phyloP scores from a whole-genome alignment of 2,888 invertebrate species.

The Euplagia quadripunctaria region DNA sequence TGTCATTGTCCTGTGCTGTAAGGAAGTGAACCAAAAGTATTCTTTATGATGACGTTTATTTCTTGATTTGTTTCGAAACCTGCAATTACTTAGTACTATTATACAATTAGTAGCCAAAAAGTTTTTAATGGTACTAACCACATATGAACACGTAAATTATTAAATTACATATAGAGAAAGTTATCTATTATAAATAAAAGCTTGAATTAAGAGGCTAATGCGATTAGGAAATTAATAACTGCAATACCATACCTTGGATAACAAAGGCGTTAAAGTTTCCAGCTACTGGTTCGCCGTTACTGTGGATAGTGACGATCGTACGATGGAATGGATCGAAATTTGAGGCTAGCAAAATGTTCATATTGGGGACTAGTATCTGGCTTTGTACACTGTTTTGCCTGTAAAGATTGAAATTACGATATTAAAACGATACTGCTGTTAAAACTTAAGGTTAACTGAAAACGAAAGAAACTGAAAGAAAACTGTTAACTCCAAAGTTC shows the following conservation, averaged over 20 bases:
- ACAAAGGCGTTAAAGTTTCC: conserved; percentile 79
- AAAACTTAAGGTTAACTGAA: not conserved
- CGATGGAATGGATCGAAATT: conserved; percentile 52
- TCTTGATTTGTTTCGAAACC: no score
- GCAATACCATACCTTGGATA: conserved; percentile 59
- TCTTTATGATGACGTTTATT: no score
- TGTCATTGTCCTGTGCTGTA: no score
- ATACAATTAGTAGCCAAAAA: no score
- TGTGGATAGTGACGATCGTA: conserved; percentile 75
- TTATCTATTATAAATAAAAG: no score
- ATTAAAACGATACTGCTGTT: not conserved
- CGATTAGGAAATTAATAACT: not conserved
- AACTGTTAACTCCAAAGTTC: no score
- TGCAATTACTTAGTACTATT: no score
- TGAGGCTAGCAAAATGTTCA: conserved; percentile 37
- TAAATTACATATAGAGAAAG: no score
- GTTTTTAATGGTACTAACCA: no score
- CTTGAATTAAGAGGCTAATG: not conserved
- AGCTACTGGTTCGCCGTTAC: conserved; percentile 57
- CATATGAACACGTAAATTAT: no score
- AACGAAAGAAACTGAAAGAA: no score
- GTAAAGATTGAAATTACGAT: conserved; percentile 32
- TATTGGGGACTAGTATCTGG: conserved; percentile 60
- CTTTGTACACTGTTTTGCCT: conserved; percentile 66
- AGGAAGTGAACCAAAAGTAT: no score